Percentiles rank a stretch among this genome's conserved stretches.
Conservation (phyloP, 2,888 invertebrate genomes). For the Meghimatium bilineatum region DNA sequence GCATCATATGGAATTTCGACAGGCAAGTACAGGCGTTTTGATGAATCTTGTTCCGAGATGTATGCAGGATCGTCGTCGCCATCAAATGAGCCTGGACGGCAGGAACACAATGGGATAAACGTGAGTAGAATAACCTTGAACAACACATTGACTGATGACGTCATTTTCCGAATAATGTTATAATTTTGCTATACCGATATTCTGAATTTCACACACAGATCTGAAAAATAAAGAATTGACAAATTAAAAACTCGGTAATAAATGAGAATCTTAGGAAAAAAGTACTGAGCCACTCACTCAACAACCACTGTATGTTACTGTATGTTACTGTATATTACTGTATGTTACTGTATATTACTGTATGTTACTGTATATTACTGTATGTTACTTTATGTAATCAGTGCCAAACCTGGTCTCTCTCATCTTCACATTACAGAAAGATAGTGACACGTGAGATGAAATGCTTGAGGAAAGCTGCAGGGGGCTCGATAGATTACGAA, state of each 20-base stretch:
- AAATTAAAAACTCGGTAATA: not conserved
- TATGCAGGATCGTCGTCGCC: not conserved
- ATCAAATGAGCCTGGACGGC: not conserved
- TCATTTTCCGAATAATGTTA: not conserved
- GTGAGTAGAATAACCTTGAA: not conserved
- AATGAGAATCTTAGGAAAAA: not conserved
- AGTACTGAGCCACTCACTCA: too few relatives aligned
- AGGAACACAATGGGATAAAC: not conserved
- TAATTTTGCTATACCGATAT: not conserved
- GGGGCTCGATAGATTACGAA: too few relatives aligned
- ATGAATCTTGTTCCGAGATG: not conserved
- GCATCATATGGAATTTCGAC: constrained; percentile 18
- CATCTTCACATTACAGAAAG: too few relatives aligned
- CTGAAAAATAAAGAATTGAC: not conserved
- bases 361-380: too few relatives aligned
- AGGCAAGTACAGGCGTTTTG: constrained; percentile 7
- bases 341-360: too few relatives aligned
- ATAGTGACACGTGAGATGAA: too few relatives aligned
- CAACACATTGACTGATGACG: not conserved
- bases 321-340: too few relatives aligned
- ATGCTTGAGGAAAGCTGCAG: too few relatives aligned
- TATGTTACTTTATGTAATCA: too few relatives aligned
- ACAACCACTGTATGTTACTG: too few relatives aligned
- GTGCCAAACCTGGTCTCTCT: too few relatives aligned
- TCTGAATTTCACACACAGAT: not conserved